Conservation (phyloP, 1,140 invertebrate species). For the Hormaphis cornu region DNA sequence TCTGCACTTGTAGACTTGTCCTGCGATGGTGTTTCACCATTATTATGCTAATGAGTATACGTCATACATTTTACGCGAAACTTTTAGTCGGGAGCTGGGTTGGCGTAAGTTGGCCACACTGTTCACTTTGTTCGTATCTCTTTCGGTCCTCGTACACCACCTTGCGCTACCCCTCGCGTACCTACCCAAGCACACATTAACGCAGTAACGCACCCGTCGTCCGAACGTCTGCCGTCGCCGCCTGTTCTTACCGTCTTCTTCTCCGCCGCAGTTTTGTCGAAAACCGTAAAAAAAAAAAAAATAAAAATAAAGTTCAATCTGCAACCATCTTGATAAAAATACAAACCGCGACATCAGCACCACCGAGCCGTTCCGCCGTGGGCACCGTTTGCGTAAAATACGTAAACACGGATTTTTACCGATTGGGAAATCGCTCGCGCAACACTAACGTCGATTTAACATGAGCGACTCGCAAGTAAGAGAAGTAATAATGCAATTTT, state of each 20-base stretch:
- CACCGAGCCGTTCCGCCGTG: constrained; percentile 2
- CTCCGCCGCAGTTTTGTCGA: neutral
- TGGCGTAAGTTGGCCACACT: neutral
- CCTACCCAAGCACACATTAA: neutral
- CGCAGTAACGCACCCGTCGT: constrained; percentile 15
- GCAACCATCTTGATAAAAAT: neutral
- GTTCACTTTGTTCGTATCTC: neutral
- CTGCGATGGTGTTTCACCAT: too few species aligned
- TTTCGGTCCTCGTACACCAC: neutral
- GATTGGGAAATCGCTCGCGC: constrained; percentile 18
- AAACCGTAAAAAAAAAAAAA: too few species aligned
- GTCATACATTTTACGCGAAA: too few species aligned
- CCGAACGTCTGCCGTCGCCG: constrained; percentile 6
- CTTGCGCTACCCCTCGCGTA: neutral
- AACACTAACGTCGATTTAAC: constrained; percentile 24
- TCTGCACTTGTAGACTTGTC: too few species aligned
- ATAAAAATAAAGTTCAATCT: too few species aligned
- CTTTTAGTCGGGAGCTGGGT: too few species aligned
- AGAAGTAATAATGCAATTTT: too few species aligned
- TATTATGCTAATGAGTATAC: too few species aligned
- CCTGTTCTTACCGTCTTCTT: neutral
- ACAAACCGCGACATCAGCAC: neutral
- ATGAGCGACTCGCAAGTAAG: constrained; percentile 32
- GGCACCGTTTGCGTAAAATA: constrained; percentile 23
- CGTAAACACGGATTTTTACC: constrained; percentile 32